phyloP scores from a whole-genome alignment of 1,140 invertebrate genomes.

The Macrobrachium rosenbergii region DNA sequence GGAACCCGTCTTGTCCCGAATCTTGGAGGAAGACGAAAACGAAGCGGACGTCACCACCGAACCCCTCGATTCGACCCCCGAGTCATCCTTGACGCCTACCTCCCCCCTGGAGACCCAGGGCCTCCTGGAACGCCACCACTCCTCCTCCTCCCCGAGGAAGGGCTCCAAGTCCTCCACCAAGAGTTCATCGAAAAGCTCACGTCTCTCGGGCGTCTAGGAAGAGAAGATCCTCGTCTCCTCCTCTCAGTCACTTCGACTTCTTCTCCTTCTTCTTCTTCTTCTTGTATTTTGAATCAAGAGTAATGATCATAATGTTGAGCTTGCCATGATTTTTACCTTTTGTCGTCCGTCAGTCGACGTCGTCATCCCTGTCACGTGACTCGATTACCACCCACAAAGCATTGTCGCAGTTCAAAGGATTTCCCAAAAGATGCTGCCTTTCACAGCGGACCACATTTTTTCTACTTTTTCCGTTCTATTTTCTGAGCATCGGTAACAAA shows the following conservation, averaged over 20 bases:
- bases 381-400: too few relatives aligned
- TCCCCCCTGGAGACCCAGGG: constrained; percentile 79
- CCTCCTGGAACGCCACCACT: constrained; percentile 71
- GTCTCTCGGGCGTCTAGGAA: constrained; percentile 50
- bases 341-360: too few relatives aligned
- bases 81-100: constrained; percentile 77
- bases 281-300: not conserved
- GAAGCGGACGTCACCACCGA: constrained; percentile 74
- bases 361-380: too few relatives aligned
- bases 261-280: not conserved
- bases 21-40: constrained; percentile 71
- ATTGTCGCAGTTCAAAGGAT: too few relatives aligned
- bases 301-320: too few relatives aligned
- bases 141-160: constrained; percentile 43
- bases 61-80: constrained; percentile 73
- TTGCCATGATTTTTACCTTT: too few relatives aligned
- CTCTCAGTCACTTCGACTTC: not conserved
- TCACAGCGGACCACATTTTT: too few relatives aligned
- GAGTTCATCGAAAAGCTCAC: constrained; percentile 72
- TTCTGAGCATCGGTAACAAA: too few relatives aligned
- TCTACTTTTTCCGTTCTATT: too few relatives aligned
- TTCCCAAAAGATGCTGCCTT: too few relatives aligned
- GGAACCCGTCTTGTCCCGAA: constrained; percentile 71
- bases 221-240: not conserved
- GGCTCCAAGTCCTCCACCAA: constrained; percentile 68